These are phyloP conservation scores for Pithys albifrons DNA, from an alignment of 2,113 vertebrate species.

Conservation along the genomic window DNA sequence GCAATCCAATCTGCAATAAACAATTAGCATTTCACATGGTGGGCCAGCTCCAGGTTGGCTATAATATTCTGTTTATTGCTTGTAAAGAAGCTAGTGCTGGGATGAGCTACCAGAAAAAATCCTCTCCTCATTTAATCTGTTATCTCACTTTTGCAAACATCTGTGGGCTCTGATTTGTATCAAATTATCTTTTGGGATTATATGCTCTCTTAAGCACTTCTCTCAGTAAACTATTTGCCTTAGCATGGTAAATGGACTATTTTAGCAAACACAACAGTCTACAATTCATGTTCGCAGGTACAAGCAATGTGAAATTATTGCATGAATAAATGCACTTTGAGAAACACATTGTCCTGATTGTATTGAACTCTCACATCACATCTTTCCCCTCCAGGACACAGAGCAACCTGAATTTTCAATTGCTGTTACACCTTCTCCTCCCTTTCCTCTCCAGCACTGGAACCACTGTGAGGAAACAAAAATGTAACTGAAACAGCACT, in stretches of 20 bases:
- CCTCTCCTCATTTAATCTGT: not conserved
- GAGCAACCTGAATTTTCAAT: not conserved
- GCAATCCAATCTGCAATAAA: not conserved
- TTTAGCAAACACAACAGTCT: not conserved
- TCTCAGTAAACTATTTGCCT: not conserved
- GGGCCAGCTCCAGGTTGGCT: not conserved
- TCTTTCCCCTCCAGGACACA: not conserved
- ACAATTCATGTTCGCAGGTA: not conserved
- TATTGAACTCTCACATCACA: not conserved
- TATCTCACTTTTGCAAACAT: not conserved
- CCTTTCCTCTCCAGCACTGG: not conserved
- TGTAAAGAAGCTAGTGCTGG: not conserved
- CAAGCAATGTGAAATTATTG: not conserved
- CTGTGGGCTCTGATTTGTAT: not conserved
- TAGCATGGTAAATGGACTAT: not conserved
- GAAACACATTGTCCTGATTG: not conserved
- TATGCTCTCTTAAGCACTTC: not conserved
- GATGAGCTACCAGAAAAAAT: not conserved
- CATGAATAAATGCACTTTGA: conserved; percentile 34
- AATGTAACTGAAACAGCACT: not conserved
- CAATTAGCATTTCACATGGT: not conserved
- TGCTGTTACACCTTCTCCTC: not conserved
- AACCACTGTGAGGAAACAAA: not conserved
- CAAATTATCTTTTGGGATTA: not conserved
- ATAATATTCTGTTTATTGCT: not conserved